Evolutionary conservation across 2,888 invertebrate genomes (phyloP).

Genomic region (Tryphoninae sp.): DNA sequence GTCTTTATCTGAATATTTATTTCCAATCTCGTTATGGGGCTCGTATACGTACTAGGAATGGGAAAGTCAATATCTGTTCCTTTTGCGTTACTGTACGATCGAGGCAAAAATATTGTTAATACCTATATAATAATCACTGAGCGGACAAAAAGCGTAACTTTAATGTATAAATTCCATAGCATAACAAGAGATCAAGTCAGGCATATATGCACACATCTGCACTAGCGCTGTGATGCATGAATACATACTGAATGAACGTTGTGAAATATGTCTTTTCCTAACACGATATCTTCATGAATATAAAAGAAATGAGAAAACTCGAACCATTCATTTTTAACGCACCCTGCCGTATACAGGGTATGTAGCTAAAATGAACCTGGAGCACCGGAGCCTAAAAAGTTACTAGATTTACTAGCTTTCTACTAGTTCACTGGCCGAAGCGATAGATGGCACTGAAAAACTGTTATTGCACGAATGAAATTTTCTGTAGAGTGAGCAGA

Average conservation of each 20-base stretch:
- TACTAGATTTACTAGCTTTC: too few relatives aligned
- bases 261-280: not conserved
- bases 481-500: too few relatives aligned
- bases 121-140: not conserved
- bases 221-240: not conserved
- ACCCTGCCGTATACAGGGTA: too few relatives aligned
- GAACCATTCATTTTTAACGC: too few relatives aligned
- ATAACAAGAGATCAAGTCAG: slow-evolving; percentile 60
- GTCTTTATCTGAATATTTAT: not conserved
- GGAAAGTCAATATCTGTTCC: not conserved
- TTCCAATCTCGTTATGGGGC: not conserved
- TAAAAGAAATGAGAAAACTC: too few relatives aligned
- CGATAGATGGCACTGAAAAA: too few relatives aligned
- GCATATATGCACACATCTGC: not conserved
- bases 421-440: too few relatives aligned
- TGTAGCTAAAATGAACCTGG: too few relatives aligned
- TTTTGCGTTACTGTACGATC: not conserved
- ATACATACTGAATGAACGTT: not conserved
- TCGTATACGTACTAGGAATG: not conserved
- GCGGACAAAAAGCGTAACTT: slow-evolving; percentile 49
- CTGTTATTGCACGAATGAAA: too few relatives aligned
- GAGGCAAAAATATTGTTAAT: slow-evolving; percentile 9
- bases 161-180: slow-evolving; percentile 64
- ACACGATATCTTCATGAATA: too few relatives aligned
- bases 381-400: too few relatives aligned